phyloP scores from a whole-genome alignment of 2,888 invertebrate species.

The Leucoma salicis region DNA sequence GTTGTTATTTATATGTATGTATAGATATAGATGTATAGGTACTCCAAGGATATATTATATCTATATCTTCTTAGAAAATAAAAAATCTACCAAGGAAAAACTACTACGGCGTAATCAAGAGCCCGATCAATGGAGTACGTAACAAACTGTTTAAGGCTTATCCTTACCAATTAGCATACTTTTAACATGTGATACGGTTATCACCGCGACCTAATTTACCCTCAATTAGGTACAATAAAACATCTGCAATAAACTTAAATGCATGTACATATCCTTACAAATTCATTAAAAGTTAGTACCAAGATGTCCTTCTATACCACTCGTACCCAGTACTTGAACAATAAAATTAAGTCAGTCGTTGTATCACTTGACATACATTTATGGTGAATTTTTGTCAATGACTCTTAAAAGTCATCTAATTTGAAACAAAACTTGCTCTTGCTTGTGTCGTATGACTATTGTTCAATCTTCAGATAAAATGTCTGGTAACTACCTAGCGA shows the following conservation, averaged over 20 bases:
- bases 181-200: slow-evolving; percentile 34
- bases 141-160: slow-evolving; percentile 5
- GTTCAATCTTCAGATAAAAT: too few relatives aligned
- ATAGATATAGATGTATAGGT: too few relatives aligned
- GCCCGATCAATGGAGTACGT: too few relatives aligned
- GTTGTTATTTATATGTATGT: too few relatives aligned
- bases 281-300: slow-evolving; percentile 59
- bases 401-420: slow-evolving; percentile 16
- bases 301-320: slow-evolving; percentile 58
- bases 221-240: slow-evolving; percentile 52
- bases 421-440: slow-evolving; percentile 10
- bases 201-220: slow-evolving; percentile 46
- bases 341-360: slow-evolving; percentile 62
- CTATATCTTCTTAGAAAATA: too few relatives aligned
- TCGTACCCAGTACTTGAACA: slow-evolving; percentile 56
- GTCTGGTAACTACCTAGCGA: too few relatives aligned
- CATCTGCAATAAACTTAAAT: slow-evolving; percentile 48
- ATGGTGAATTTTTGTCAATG: slow-evolving; percentile 22
- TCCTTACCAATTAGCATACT: slow-evolving; percentile 27
- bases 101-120: too few relatives aligned
- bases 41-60: too few relatives aligned
- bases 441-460: too few relatives aligned
- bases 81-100: too few relatives aligned
- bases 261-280: slow-evolving; percentile 57
- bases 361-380: slow-evolving; percentile 71